Conservation (phyloP, 2,888 invertebrate genomes). For the Polyploca ridens region DNA sequence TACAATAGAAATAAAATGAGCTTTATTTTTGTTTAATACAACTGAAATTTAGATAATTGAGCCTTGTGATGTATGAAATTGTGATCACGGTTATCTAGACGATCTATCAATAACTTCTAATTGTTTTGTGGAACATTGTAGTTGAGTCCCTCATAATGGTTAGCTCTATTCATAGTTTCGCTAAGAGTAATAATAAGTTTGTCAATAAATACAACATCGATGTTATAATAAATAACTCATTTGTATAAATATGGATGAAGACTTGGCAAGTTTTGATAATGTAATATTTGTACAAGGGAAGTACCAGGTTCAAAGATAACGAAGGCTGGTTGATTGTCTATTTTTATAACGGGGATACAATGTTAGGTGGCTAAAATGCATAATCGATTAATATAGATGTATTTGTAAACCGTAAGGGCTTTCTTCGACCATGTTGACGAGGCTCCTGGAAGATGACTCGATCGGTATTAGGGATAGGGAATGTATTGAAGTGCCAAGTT, state of each 20-base stretch:
- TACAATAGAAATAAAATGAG: neutral
- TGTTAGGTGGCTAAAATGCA: conserved; percentile 78
- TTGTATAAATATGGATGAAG: conserved; percentile 44
- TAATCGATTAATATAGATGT: conserved; percentile 53
- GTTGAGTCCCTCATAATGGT: neutral
- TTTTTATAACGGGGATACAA: conserved; percentile 72
- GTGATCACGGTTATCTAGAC: neutral
- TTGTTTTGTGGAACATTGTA: neutral
- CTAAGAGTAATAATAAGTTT: conserved; percentile 40
- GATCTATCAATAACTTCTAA: neutral
- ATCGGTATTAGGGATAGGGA: neutral
- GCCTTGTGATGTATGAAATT: neutral
- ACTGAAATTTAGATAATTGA: neutral
- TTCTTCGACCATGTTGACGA: conserved; percentile 18
- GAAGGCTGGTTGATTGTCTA: conserved; percentile 63
- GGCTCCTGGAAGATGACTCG: neutral
- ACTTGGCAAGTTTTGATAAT: conserved; percentile 66
- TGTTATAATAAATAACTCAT: conserved; percentile 43
- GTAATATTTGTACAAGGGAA: conserved; percentile 63
- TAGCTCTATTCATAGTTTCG: neutral
- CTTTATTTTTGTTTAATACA: neutral
- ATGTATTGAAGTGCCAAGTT: conserved; percentile 18
- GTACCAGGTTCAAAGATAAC: conserved; percentile 40
- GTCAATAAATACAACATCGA: conserved; percentile 27
- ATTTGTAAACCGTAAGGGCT: conserved; percentile 35